Conservation (phyloP, 2,113 vertebrate genomes). For the Nothoprocta pentlandii region DNA sequence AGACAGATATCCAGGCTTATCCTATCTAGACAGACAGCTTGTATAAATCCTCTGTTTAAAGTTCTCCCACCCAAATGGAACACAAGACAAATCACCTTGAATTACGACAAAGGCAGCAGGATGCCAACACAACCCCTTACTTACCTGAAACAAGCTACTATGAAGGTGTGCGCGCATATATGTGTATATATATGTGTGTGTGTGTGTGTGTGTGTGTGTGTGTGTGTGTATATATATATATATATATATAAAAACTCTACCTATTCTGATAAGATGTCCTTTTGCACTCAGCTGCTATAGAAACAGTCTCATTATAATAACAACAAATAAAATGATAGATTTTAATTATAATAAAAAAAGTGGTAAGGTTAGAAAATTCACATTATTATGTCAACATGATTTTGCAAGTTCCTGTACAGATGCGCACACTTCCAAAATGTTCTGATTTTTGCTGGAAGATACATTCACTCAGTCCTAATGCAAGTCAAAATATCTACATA, state of each 20-base stretch:
- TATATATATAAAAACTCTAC: background rate
- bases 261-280: background rate
- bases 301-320: background rate
- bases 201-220: too few relatives aligned
- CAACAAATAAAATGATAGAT: background rate
- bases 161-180: background rate
- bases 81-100: conserved; percentile 16
- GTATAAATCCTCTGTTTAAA: conserved; percentile 41
- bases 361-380: background rate
- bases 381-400: background rate
- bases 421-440: background rate
- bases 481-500: background rate
- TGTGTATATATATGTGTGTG: too few relatives aligned
- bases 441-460: background rate
- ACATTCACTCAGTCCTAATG: background rate
- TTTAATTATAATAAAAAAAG: background rate
- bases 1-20: conserved; percentile 23
- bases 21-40: conserved; percentile 19
- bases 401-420: background rate
- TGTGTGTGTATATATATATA: too few relatives aligned
- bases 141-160: background rate
- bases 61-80: conserved; percentile 29
- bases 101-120: background rate
- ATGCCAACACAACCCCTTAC: background rate
- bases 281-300: background rate